Conservation (phyloP, 2,797 vertebrate genomes). For the Fratercula arctica region DNA sequence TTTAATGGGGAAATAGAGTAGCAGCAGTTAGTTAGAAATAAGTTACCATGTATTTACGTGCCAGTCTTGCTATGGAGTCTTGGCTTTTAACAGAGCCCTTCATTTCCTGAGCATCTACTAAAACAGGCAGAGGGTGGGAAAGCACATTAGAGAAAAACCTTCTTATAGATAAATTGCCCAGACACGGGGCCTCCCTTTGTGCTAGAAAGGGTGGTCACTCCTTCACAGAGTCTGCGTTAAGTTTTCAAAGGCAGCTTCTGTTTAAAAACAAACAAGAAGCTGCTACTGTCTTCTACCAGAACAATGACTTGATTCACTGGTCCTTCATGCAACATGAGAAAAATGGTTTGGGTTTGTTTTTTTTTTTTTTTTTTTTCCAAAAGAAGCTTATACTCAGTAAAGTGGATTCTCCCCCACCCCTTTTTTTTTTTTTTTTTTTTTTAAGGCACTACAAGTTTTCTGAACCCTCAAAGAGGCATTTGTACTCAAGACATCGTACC, state of each 20-base stretch:
- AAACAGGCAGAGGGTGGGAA: not conserved
- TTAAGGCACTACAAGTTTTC: not conserved
- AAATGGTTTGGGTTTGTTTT: not conserved
- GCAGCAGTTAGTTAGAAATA: not conserved
- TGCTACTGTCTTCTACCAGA: not conserved
- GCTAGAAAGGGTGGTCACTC: not conserved
- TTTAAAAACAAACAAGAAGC: not conserved
- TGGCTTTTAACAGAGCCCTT: constrained; percentile 32
- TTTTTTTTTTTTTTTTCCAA: not conserved
- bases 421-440: too few relatives aligned
- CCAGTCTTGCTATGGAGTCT: constrained; percentile 74
- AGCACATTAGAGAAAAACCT: not conserved
- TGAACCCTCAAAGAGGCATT: not conserved
- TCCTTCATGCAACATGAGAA: not conserved
- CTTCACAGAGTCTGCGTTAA: not conserved
- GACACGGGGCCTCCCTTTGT: not conserved
- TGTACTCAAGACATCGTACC: not conserved
- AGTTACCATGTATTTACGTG: constrained; percentile 82
- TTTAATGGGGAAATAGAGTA: not conserved
- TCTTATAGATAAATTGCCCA: not conserved
- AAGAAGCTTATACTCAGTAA: not conserved
- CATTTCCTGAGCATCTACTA: constrained; percentile 52
- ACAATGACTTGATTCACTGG: not conserved
- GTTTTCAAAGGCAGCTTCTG: not conserved
- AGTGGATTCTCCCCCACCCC: too few relatives aligned